phyloP scores from a whole-genome alignment of 2,888 invertebrate species.

The Apamea anceps region DNA sequence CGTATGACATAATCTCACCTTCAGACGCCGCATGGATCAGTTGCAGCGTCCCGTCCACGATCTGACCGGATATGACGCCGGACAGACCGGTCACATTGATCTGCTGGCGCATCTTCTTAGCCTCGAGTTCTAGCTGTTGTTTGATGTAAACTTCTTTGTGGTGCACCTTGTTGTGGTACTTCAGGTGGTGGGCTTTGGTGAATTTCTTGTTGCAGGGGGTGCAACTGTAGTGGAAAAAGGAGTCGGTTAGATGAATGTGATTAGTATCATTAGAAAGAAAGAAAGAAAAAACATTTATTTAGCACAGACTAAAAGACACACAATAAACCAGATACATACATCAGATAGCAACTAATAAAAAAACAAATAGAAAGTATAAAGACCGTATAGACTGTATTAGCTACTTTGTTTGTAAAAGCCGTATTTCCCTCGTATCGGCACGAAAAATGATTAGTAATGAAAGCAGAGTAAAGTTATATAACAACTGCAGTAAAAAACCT shows the following conservation, averaged over 20 bases:
- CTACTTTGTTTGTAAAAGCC: background rate
- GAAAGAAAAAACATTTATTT: too few species aligned
- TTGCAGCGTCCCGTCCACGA: conserved; percentile 85
- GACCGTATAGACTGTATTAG: too few species aligned
- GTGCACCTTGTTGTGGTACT: conserved; percentile 90
- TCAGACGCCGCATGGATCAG: conserved; percentile 78
- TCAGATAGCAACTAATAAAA: too few species aligned
- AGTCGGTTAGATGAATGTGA: background rate
- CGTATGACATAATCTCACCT: conserved; percentile 69
- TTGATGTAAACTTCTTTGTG: conserved; percentile 88
- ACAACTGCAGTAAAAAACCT: background rate
- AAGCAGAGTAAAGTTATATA: background rate
- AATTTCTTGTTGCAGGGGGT: conserved; percentile 88
- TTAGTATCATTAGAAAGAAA: too few species aligned
- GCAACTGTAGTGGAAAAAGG: conserved; percentile 74
- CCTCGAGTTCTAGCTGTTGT: conserved; percentile 85
- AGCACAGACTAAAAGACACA: too few species aligned
- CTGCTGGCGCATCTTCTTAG: conserved; percentile 85
- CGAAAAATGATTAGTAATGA: background rate
- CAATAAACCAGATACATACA: too few species aligned
- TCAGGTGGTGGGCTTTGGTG: conserved; percentile 88
- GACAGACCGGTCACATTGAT: conserved; percentile 83
- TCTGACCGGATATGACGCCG: conserved; percentile 83
- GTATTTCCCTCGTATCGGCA: background rate
- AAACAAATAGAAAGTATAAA: too few species aligned